Conservation (phyloP, 37 sponge, comb jelly and placozoan genomes). For the Diacarnus erythraeanus region DNA sequence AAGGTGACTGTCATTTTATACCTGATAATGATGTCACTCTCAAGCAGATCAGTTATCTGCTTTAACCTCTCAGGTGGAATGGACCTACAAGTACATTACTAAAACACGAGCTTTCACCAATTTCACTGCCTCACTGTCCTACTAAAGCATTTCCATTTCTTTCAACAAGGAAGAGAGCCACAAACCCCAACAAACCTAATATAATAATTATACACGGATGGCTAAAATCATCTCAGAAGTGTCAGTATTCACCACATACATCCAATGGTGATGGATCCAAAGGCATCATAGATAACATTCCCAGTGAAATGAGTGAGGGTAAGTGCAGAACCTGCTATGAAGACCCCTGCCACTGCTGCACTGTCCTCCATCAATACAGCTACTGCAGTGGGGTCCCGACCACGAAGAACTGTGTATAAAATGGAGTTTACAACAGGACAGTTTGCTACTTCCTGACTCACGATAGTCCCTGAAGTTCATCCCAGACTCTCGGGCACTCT, state of each 20-base stretch:
- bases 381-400: conserved; percentile 94
- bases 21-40: conserved; percentile 80
- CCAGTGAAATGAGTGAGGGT: conserved; percentile 78
- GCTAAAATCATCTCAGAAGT: not conserved
- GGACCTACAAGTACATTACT: conserved; percentile 33
- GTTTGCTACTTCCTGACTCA: conserved; percentile 12
- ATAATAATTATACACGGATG: no score
- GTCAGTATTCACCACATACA: conserved; percentile 33
- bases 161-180: conserved; percentile 93
- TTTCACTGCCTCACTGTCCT: conserved; percentile 65
- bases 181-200: conserved; percentile 85
- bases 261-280: conserved; percentile 93
- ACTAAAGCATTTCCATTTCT: conserved; percentile 96
- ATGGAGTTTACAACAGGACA: not conserved
- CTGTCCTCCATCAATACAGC: conserved; percentile 98
- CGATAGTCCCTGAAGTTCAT: conserved; percentile 89
- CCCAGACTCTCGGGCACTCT: conserved; percentile 70
- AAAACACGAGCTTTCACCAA: not conserved
- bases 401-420: conserved; percentile 68
- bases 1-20: not conserved
- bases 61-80: conserved; percentile 73
- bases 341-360: conserved; percentile 90
- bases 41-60: conserved; percentile 71
- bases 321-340: conserved; percentile 76
- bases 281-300: conserved; percentile 91